A percentile compares a stretch with the other conserved stretches of the same genome.
These are phyloP conservation scores for Drosophila carrolli DNA, from an alignment of 1,140 invertebrate species.

Conservation along the genomic window DNA sequence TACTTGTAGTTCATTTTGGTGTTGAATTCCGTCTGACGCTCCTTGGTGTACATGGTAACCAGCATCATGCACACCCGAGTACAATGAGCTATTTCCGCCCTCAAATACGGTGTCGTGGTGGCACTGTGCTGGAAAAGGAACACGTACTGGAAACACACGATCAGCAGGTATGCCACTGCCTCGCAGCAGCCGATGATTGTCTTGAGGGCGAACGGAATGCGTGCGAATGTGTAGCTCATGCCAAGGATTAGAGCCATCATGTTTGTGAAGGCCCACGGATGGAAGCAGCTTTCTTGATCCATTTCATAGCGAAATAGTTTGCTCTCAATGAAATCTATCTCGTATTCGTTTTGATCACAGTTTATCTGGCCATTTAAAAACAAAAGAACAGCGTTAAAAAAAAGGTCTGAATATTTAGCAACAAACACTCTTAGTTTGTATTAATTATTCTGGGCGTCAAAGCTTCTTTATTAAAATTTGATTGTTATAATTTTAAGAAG, in stretches of 20 bases:
- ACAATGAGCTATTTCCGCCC: conserved; percentile 88
- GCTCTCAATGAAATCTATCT: conserved; percentile 39
- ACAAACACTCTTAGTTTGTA: too few species aligned
- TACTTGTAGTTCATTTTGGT: conserved; percentile 90
- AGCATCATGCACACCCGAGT: conserved; percentile 89
- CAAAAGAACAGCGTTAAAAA: neutral
- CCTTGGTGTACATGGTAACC: conserved; percentile 90
- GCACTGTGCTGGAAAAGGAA: conserved; percentile 86
- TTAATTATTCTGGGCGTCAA: too few species aligned
- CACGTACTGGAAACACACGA: conserved; percentile 87
- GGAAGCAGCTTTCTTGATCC: conserved; percentile 83
- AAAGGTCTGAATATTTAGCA: too few species aligned
- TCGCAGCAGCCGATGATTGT: conserved; percentile 88
- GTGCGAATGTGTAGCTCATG: conserved; percentile 92
- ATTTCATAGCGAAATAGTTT: conserved; percentile 52
- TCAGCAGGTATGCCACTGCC: conserved; percentile 88
- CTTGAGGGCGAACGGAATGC: conserved; percentile 93
- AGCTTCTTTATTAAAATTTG: too few species aligned
- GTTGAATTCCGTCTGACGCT: conserved; percentile 94
- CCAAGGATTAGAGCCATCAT: conserved; percentile 91
- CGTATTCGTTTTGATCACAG: conserved; percentile 21
- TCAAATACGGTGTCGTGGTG: conserved; percentile 88
- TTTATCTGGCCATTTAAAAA: conserved; percentile 13
- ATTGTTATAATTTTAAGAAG: too few species aligned
- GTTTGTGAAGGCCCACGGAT: conserved; percentile 91